Evolutionary conservation across 2,888 invertebrate species (phyloP), one percentile per base, ranked within the genome.

Genomic region (Chalcis sispes): DNA sequence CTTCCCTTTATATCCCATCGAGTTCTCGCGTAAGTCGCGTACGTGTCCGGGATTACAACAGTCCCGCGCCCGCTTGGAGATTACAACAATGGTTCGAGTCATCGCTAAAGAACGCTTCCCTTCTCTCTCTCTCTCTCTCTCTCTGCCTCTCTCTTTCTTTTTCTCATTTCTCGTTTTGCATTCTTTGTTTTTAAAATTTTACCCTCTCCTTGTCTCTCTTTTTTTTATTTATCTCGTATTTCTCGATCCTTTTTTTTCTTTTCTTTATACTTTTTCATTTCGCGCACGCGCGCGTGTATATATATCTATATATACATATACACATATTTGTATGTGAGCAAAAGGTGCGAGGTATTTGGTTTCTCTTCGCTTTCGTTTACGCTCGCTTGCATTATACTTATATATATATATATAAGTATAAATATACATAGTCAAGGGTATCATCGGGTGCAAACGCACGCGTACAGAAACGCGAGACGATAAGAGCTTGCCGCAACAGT

Each of bases 21-120:
- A 5, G 15, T 32, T 50, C n/a, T n/a, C 32, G 32, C 48, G 56
- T 40, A 54, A 50, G 58, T n/a, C 42, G 52, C 10, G 52, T 73
- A 74, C 70, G 71, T 77, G 77, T 71, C 77, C 56, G 42, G 70
- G 66, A 66, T 77, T 71, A 66, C 69, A 77, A 77, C 66, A 66
- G 74, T 66, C 73, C 54, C 72, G 72, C 61, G 48, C 42, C 36
- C 54, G 54, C 52, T 4, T 15, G 42, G 52, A 48, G 23, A 67
- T 67, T 61, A n/a, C 50, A 67, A 75, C 59, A 65, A 70, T 52
- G 65, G 52, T 27, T 18, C 75, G 70, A 75, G 70, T 70, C 75
- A 75, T 64, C 36, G 36, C 4, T 10, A 36, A n/a, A n/a, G n/a
- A 36, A 36, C 42, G 7, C 8, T 42, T 42, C 42, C 13, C 15